phyloP scores from a whole-genome alignment of 1,140 invertebrate genomes.

The Rhyacophila brunnea region DNA sequence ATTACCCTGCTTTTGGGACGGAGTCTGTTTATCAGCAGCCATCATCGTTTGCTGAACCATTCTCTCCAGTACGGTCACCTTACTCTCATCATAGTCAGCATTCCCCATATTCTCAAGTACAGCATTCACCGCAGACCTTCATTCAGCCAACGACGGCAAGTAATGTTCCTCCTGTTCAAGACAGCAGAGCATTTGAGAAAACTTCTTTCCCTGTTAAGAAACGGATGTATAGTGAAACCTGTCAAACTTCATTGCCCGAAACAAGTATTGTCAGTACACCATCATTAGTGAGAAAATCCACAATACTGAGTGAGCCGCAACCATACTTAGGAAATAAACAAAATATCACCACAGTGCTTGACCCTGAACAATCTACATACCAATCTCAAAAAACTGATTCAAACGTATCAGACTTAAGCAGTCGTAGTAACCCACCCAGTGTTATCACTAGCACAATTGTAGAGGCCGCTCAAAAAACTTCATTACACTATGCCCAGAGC shows the following conservation, averaged over 20 bases:
- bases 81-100: constrained; percentile 39
- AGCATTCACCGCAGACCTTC: constrained; percentile 40
- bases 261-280: not conserved
- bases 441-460: too few species aligned
- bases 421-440: too few species aligned
- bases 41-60: constrained; percentile 44
- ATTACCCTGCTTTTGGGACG: constrained; percentile 41
- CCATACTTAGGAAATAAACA: too few species aligned
- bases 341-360: too few species aligned
- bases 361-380: too few species aligned
- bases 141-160: constrained; percentile 21
- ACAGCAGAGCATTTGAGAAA: constrained; percentile 40
- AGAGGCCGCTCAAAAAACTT: too few species aligned
- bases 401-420: too few species aligned
- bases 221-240: constrained; percentile 57
- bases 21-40: constrained; percentile 50
- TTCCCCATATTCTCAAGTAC: constrained; percentile 43
- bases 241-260: not conserved
- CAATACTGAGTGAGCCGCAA: too few species aligned
- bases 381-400: too few species aligned
- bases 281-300: not conserved
- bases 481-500: too few species aligned
- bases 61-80: constrained; percentile 45
- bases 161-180: constrained; percentile 30
- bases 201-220: constrained; percentile 55